Percentiles rank a stretch among this genome's conserved stretches.
Conservation (phyloP, 2,888 invertebrate species). For the Acleris sparsana region DNA sequence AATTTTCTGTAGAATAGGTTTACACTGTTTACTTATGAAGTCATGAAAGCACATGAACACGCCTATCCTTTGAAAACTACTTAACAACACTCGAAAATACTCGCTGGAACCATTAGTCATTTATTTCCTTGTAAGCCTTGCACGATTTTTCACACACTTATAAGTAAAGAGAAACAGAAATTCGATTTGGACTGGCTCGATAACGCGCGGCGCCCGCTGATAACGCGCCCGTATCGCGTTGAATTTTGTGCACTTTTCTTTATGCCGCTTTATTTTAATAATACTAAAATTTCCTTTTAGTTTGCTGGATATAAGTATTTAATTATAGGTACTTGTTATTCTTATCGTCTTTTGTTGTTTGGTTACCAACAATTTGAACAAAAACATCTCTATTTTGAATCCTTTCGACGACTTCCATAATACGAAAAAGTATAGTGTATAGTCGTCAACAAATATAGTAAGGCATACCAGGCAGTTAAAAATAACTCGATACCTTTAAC, state of each 20-base stretch:
- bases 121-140: slow-evolving; percentile 23
- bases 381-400: too few species aligned
- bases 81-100: not conserved
- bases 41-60: not conserved
- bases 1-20: slow-evolving; percentile 7
- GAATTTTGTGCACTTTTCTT: slow-evolving; percentile 35
- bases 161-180: slow-evolving; percentile 33
- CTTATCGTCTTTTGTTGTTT: too few species aligned
- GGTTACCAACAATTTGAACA: too few species aligned
- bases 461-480: too few species aligned
- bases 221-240: slow-evolving; percentile 24
- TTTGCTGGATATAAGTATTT: too few species aligned
- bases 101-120: slow-evolving; percentile 16
- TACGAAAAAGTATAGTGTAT: too few species aligned
- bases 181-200: slow-evolving; percentile 33
- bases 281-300: not conserved
- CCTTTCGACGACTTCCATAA: too few species aligned
- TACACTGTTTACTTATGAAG: not conserved
- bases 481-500: too few species aligned
- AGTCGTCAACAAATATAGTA: too few species aligned
- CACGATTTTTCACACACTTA: slow-evolving; percentile 23
- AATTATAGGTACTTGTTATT: too few species aligned
- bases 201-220: slow-evolving; percentile 30
- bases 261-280: slow-evolving; percentile 16
- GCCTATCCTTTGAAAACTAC: too few species aligned